Percentiles rank a stretch among this genome's conserved stretches.
Evolutionary conservation across 2,113 vertebrate genomes (phyloP).

Genomic region (Phoenicopterus ruber): DNA sequence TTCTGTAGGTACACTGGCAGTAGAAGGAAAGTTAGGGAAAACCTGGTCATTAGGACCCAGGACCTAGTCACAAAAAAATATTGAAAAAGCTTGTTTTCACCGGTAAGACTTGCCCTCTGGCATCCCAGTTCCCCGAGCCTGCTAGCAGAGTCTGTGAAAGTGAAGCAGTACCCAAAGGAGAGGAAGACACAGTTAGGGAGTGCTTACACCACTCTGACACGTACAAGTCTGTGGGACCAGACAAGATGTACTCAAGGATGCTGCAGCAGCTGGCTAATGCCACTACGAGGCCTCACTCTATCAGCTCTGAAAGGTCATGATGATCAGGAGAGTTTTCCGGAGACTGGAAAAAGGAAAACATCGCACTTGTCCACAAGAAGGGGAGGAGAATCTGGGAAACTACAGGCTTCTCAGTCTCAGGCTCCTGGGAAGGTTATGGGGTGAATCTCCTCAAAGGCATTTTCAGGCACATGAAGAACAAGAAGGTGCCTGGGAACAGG

Average conservation of each 20-base stretch:
- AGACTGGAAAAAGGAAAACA: not conserved
- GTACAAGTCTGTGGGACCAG: not conserved
- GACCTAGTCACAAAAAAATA: not conserved
- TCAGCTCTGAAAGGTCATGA: not conserved
- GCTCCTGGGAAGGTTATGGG: not conserved
- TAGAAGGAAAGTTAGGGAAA: not conserved
- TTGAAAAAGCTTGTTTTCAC: not conserved
- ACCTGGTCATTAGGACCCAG: not conserved
- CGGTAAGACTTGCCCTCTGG: not conserved
- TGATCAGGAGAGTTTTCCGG: not conserved
- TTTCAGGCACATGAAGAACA: not conserved
- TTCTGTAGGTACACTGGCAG: not conserved
- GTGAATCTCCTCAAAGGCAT: not conserved
- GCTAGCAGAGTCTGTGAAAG: not conserved
- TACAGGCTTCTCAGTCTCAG: not conserved
- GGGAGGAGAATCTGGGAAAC: not conserved
- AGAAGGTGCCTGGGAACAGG: not conserved
- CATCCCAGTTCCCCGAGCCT: not conserved
- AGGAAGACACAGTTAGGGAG: not conserved
- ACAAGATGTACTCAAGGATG: not conserved
- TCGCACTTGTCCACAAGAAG: not conserved
- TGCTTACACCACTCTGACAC: not conserved
- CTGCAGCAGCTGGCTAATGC: not conserved
- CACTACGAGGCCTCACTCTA: not conserved
- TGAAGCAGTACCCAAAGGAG: not conserved